Evolutionary conservation across 2,113 vertebrate species (phyloP).

Genomic region (Anser cygnoides): DNA sequence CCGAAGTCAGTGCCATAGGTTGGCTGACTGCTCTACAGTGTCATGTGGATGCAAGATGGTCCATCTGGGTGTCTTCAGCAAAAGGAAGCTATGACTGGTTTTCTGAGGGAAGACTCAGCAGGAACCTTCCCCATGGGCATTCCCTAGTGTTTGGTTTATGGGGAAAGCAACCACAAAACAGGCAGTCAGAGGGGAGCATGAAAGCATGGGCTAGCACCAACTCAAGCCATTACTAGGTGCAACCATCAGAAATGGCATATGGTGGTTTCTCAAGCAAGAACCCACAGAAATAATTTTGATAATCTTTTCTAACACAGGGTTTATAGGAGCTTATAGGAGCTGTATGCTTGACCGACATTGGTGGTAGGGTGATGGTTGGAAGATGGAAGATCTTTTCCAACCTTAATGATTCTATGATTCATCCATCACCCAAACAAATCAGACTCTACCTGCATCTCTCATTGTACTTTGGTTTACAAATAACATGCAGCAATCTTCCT

Average conservation of each 20-base stretch:
- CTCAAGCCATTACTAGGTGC: neutral
- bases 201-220: neutral
- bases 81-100: neutral
- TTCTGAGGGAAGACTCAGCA: neutral
- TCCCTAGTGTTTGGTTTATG: neutral
- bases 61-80: neutral
- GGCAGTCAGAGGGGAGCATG: neutral
- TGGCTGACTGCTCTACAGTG: neutral
- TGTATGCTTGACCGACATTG: too few species aligned
- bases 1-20: neutral
- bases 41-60: neutral
- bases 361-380: too few species aligned
- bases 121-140: neutral
- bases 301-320: neutral
- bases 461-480: neutral
- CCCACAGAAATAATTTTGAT: neutral
- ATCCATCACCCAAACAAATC: neutral
- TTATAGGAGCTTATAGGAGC: neutral
- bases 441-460: neutral
- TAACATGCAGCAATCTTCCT: neutral
- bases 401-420: neutral
- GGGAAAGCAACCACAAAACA: neutral
- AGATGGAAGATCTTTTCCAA: too few species aligned
- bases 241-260: neutral
- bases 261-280: neutral